phyloP scores from a whole-genome alignment of 2,888 invertebrate genomes.

The Protonemura montana region DNA sequence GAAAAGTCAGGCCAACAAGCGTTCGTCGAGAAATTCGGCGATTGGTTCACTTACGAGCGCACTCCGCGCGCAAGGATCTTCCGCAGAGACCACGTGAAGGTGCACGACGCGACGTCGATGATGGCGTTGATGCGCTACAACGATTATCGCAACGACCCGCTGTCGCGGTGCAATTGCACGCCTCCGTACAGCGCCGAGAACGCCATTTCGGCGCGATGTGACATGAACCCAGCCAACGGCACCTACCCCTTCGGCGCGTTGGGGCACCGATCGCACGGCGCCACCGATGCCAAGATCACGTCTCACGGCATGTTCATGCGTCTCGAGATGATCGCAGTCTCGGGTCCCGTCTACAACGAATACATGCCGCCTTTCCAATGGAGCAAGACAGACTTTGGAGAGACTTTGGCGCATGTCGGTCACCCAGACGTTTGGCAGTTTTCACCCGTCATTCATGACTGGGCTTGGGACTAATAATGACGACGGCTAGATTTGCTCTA shows the following conservation, averaged over 20 bases:
- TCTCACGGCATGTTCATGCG: constrained; percentile 57
- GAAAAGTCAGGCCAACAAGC: constrained; percentile 51
- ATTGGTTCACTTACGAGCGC: constrained; percentile 70
- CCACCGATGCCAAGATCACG: constrained; percentile 73
- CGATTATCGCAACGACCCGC: constrained; percentile 73
- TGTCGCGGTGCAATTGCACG: constrained; percentile 70
- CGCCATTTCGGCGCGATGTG: constrained; percentile 74
- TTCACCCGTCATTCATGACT: constrained; percentile 63
- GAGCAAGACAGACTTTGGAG: constrained; percentile 68
- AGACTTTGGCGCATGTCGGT: constrained; percentile 66
- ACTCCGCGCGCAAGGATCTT: constrained; percentile 72
- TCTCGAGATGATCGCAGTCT: constrained; percentile 66
- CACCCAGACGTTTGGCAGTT: constrained; percentile 77
- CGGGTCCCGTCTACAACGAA: constrained; percentile 63
- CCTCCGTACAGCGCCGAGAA: constrained; percentile 78
- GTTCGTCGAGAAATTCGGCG: constrained; percentile 62
- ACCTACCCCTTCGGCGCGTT: constrained; percentile 73
- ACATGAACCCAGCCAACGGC: constrained; percentile 76
- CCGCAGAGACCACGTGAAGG: constrained; percentile 65
- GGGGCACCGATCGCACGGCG: constrained; percentile 74
- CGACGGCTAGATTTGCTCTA: neutral
- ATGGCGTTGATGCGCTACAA: constrained; percentile 71
- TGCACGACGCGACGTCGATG: constrained; percentile 67
- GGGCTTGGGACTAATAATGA: constrained; percentile 55
- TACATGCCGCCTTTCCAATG: constrained; percentile 73